These are phyloP conservation scores for Manduca sexta DNA, from an alignment of 1,140 invertebrate genomes.

Conservation along the genomic window DNA sequence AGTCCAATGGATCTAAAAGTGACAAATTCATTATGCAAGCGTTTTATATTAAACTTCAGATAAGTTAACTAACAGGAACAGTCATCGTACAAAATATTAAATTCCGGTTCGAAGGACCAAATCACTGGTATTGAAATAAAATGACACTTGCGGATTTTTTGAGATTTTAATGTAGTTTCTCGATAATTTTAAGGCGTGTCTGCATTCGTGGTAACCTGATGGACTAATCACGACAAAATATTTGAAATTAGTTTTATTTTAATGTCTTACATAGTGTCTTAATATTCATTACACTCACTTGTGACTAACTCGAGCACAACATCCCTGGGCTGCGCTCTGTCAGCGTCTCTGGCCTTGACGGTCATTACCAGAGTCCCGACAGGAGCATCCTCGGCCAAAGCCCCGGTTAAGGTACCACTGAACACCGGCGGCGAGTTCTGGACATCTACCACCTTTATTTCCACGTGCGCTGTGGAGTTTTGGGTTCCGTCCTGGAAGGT, in stretches of 20 bases:
- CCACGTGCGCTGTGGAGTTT: slow-evolving; percentile 80
- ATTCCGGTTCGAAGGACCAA: background rate
- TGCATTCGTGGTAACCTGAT: too few species aligned
- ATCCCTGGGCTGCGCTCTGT: slow-evolving; percentile 84
- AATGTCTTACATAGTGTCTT: too few species aligned
- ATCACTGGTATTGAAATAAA: background rate
- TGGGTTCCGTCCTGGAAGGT: slow-evolving; percentile 83
- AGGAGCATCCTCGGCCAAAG: slow-evolving; percentile 87
- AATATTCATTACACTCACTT: too few species aligned
- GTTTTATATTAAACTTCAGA: background rate
- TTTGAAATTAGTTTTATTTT: too few species aligned
- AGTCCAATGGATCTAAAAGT: slow-evolving; percentile 86
- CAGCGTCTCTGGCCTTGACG: slow-evolving; percentile 86
- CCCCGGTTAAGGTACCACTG: slow-evolving; percentile 83
- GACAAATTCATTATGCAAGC: background rate
- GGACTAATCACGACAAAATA: too few species aligned
- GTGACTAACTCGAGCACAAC: slow-evolving; percentile 86
- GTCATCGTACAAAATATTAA: background rate
- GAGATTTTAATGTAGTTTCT: background rate
- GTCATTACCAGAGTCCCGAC: slow-evolving; percentile 89
- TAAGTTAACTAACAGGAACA: too few species aligned
- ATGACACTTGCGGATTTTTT: background rate
- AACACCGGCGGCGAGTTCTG: slow-evolving; percentile 90
- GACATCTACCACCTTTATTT: slow-evolving; percentile 86
- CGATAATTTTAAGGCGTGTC: too few species aligned